These are phyloP conservation scores for Drosophila neonasuta DNA, from an alignment of 2,888 invertebrate species.

Conservation along the genomic window DNA sequence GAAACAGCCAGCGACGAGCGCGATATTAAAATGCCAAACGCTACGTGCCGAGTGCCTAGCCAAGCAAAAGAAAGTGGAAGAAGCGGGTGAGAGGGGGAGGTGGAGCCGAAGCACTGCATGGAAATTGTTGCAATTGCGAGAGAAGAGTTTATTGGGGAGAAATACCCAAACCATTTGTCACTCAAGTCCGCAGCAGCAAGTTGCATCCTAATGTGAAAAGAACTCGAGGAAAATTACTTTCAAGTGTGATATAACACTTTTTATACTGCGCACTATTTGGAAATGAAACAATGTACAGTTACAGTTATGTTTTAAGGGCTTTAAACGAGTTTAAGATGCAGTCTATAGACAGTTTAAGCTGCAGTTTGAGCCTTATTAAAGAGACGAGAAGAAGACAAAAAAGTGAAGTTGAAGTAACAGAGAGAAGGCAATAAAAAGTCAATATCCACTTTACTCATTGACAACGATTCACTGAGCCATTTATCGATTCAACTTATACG, in stretches of 20 bases:
- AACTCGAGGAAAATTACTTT: conserved; percentile 29
- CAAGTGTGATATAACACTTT: conserved; percentile 20
- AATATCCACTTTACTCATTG: not conserved
- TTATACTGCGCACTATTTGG: conserved; percentile 15
- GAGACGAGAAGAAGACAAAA: not conserved
- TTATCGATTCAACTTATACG: not conserved
- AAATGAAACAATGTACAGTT: conserved; percentile 6
- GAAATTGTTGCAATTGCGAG: conserved; percentile 29
- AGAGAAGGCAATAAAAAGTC: not conserved
- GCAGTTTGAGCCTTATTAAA: not conserved
- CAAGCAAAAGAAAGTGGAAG: not conserved
- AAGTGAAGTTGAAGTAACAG: not conserved
- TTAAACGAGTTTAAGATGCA: not conserved
- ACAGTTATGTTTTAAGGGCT: not conserved
- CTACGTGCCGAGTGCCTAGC: conserved; percentile 53
- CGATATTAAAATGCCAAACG: conserved; percentile 55
- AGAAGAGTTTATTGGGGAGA: conserved; percentile 1
- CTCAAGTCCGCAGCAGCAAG: conserved; percentile 20
- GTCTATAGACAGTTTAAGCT: not conserved
- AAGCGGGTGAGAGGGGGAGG: not conserved
- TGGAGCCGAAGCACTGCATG: conserved; percentile 17
- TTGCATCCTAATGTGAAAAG: conserved; percentile 25
- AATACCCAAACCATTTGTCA: conserved; percentile 56
- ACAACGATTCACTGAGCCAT: not conserved
- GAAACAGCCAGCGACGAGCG: conserved; percentile 1